Evolutionary conservation across 2,113 vertebrate genomes (phyloP).

Genomic region (Amphilophus citrinellus): DNA sequence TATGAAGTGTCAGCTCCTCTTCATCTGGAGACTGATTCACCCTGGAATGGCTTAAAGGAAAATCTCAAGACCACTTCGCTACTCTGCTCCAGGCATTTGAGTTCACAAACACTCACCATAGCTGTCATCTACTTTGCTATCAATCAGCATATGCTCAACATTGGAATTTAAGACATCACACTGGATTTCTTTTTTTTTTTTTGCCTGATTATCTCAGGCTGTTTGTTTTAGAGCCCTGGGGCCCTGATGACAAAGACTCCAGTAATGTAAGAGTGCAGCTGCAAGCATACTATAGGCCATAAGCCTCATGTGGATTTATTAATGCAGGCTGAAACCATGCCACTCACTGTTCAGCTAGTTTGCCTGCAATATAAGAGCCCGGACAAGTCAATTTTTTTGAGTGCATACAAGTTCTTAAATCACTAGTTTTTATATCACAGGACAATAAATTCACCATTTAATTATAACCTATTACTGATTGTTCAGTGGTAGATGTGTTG

Average conservation of each 20-base stretch:
- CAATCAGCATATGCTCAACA: constrained; percentile 11
- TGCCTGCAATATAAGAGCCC: neutral
- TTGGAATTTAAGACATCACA: constrained; percentile 3
- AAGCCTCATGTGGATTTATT: constrained; percentile 25
- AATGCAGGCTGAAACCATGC: constrained; percentile 10
- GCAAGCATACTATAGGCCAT: neutral
- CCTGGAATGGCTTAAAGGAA: constrained; percentile 13
- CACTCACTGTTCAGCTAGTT: neutral
- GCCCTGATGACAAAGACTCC: neutral
- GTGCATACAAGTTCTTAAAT: constrained; percentile 2
- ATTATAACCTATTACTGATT: neutral
- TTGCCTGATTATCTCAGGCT: constrained; percentile 32
- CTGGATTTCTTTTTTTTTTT: neutral
- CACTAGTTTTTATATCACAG: neutral
- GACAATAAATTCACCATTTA: constrained; percentile 30
- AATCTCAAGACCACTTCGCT: neutral
- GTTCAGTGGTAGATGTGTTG: neutral
- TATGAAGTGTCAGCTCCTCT: neutral
- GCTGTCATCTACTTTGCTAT: constrained; percentile 16
- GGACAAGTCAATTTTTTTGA: neutral
- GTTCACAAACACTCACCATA: constrained; percentile 19
- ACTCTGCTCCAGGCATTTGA: constrained; percentile 21
- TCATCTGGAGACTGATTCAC: neutral
- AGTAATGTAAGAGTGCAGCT: constrained; percentile 13
- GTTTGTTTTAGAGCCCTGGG: constrained; percentile 37